phyloP scores from a whole-genome alignment of 1,140 invertebrate species.

The Oryctes rhinoceros region DNA sequence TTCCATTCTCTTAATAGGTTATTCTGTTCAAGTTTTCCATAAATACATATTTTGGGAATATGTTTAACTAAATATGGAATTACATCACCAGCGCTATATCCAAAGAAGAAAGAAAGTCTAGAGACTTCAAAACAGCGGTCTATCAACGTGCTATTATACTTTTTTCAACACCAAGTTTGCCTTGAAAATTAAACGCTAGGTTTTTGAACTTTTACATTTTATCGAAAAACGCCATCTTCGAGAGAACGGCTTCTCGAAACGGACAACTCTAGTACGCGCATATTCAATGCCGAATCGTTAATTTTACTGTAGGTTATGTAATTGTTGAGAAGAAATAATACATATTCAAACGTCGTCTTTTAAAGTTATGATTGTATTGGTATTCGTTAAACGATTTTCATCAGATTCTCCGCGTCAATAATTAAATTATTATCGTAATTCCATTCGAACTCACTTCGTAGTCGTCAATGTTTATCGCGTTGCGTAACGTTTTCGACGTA shows the following conservation, averaged over 20 bases:
- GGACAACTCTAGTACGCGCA: no score
- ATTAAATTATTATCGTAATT: constrained; percentile 5
- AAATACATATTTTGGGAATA: no score
- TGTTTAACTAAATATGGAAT: no score
- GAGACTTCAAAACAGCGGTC: background rate
- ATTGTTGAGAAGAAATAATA: no score
- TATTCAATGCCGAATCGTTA: no score
- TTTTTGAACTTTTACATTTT: background rate
- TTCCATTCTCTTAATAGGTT: no score
- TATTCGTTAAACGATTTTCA: background rate
- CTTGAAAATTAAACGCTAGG: background rate
- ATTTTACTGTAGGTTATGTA: no score
- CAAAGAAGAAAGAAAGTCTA: background rate
- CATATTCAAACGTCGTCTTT: no score
- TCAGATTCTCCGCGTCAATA: background rate
- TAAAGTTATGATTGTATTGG: background rate
- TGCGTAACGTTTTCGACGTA: background rate
- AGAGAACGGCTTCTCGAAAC: no score
- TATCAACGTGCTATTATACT: background rate
- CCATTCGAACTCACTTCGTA: no score
- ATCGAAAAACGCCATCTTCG: no score
- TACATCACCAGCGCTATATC: background rate
- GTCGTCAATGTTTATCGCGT: background rate
- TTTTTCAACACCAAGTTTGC: background rate
- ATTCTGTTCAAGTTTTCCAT: background rate